phyloP scores from a whole-genome alignment of 2,113 vertebrate species.

The Girardinichthys multiradiatus region DNA sequence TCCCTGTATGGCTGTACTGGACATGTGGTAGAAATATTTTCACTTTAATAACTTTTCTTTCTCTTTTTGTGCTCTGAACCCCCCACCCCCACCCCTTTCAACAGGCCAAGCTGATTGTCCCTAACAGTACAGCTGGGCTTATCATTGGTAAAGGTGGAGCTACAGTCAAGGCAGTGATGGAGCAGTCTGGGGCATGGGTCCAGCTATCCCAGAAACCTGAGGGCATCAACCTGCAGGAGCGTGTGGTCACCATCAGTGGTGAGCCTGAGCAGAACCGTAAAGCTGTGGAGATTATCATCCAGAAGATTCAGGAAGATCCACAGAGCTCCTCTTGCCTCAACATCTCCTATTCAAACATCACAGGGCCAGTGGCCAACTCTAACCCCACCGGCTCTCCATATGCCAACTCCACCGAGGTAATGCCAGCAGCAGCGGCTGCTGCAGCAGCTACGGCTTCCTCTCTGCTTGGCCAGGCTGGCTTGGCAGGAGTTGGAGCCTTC shows the following conservation, averaged over 20 bases:
- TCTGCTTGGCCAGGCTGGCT: conserved; percentile 87
- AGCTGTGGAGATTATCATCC: conserved; percentile 91
- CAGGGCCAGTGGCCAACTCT: conserved; percentile 93
- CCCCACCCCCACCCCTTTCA: background rate
- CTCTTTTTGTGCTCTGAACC: background rate
- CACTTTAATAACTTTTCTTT: background rate
- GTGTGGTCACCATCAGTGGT: conserved; percentile 93
- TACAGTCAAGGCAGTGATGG: conserved; percentile 94
- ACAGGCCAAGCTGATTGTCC: conserved; percentile 93
- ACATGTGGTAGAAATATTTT: background rate
- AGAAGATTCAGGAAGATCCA: conserved; percentile 95
- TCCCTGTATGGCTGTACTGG: background rate
- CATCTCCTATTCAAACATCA: conserved; percentile 94
- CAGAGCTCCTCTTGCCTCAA: conserved; percentile 96
- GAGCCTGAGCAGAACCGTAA: conserved; percentile 92
- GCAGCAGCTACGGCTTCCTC: conserved; percentile 85
- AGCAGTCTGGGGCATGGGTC: conserved; percentile 94
- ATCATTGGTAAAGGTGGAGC: conserved; percentile 94
- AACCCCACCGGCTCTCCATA: conserved; percentile 96
- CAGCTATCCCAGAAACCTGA: conserved; percentile 94
- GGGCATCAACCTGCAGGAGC: conserved; percentile 93
- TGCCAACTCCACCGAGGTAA: conserved; percentile 90
- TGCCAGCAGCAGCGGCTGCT: conserved; percentile 83
- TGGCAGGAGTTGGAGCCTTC: conserved; percentile 87
- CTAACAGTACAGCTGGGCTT: conserved; percentile 92